Base-by-base conservation (phyloP, 2,888 invertebrate species). In the Disparrhopalites patrizii region DNA sequence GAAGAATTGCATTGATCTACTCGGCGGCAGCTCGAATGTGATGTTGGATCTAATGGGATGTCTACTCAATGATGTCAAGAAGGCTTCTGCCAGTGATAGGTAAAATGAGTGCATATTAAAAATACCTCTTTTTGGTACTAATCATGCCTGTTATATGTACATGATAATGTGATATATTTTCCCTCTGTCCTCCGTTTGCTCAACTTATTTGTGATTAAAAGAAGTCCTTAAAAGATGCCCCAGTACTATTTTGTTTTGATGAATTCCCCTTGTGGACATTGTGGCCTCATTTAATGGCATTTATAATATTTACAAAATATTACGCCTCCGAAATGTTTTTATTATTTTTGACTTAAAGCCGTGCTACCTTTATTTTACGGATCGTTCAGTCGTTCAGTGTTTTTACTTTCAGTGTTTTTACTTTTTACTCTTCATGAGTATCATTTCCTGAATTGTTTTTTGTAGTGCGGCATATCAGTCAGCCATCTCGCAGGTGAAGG, bases 11-110 rank as follows among this genome's bases (percentile, higher is more conserved):
- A 69, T 75, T 3, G 75, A 75, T 52, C 60, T 75, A 28, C 64
- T 75, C 27, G 75, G 75, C 20, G 73, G 73, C 27, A 71, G 70
- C 27, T 73, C 73, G 8, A 75, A 75, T 65, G 73, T 75, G 38
- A 74, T 75, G 75, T 56, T 75, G 36, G 75, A 75, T 51, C 43
- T 75, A 38, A 74, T 75, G 73, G 73, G 75, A n/a, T 68, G 69
- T 69, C 63, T 75, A 20, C 70, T 75, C 25, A 72, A 68, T 62
- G 75, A 73, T 47, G 65, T 72, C 25, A 71, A 73, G 60, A 74
- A 71, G 58, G 72, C 70, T 43, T 70, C 74, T 54, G 69, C 68
- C 3, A 71, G 70, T 70, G 73, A 73, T 68, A 73, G 73, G 74
- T 74, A 36, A 33, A 43, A 5, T 62, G n/a, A 27, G n/a, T n/a